Conservation (phyloP, 92 coral and sea anemone genomes). For the Porites evermanni region DNA sequence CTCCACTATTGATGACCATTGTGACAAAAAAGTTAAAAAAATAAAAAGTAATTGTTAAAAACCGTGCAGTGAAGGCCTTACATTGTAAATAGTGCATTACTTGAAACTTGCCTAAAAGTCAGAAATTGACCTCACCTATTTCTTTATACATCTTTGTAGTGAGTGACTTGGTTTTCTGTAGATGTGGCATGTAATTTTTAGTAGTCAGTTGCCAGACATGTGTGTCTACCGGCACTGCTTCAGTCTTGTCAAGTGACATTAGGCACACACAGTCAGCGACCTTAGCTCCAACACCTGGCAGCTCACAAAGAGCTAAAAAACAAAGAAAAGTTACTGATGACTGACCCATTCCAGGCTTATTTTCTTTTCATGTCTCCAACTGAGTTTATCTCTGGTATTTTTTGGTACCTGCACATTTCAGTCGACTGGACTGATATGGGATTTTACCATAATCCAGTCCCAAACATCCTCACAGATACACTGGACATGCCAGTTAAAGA, state of each 20-base stretch:
- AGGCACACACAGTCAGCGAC: conserved; percentile 99
- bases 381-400: no score
- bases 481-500: no score
- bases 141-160: conserved; percentile 87
- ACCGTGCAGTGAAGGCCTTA: neutral
- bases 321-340: neutral
- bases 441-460: no score
- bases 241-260: conserved; percentile 94
- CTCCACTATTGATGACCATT: no score
- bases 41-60: no score
- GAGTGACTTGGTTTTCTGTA: conserved; percentile 80
- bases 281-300: conserved; percentile 98
- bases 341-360: neutral
- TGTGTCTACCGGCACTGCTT: conserved; percentile 97
- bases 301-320: conserved; percentile 77
- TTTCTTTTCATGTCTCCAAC: no score
- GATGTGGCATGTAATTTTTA: conserved; percentile 75
- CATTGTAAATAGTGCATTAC: neutral
- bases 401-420: no score
- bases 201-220: conserved; percentile 97
- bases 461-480: no score
- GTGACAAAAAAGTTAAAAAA: no score
- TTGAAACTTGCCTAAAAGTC: neutral
- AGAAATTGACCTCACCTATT: conserved; percentile 71
- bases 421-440: no score